These are phyloP conservation scores for Phaonia tiefii DNA, from an alignment of 2,888 invertebrate genomes.

Conservation along the genomic window DNA sequence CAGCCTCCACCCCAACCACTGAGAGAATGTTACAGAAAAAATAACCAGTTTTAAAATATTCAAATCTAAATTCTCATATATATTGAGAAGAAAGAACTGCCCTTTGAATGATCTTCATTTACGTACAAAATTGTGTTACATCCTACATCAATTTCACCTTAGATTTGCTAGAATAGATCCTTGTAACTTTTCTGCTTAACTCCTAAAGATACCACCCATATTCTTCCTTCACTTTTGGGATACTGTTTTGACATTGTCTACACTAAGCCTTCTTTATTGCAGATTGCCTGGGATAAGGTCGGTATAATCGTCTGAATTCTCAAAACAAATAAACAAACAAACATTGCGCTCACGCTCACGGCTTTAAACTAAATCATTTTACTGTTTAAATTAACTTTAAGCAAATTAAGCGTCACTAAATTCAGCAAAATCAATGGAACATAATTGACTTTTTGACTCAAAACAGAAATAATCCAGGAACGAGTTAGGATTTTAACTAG, in stretches of 20 bases:
- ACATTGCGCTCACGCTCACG: conserved; percentile 45
- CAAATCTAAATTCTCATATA: too few species aligned
- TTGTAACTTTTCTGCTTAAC: too few species aligned
- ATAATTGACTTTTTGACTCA: conserved; percentile 54
- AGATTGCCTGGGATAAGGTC: conserved; percentile 55
- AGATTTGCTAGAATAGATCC: too few species aligned
- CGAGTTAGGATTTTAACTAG: conserved; percentile 68
- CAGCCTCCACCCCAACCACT: too few species aligned
- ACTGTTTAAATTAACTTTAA: conserved; percentile 68
- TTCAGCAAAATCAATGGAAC: neutral
- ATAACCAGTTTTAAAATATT: too few species aligned
- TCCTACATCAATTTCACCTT: too few species aligned
- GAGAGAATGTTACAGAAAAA: too few species aligned
- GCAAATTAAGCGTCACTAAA: conserved; percentile 71
- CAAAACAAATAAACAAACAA: conserved; percentile 77
- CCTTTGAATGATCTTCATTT: too few species aligned
- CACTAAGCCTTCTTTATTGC: conserved; percentile 38
- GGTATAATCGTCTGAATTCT: conserved; percentile 70
- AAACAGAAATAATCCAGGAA: conserved; percentile 16
- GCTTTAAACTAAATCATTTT: conserved; percentile 22
- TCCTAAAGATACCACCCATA: neutral
- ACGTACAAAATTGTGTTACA: too few species aligned
- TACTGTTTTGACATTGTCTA: neutral
- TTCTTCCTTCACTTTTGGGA: neutral
- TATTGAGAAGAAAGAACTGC: too few species aligned